Evolutionary conservation across 2,888 invertebrate genomes (phyloP), one percentile per base, ranked within the genome.

Genomic region (Thysanoteuthis rhombus): DNA sequence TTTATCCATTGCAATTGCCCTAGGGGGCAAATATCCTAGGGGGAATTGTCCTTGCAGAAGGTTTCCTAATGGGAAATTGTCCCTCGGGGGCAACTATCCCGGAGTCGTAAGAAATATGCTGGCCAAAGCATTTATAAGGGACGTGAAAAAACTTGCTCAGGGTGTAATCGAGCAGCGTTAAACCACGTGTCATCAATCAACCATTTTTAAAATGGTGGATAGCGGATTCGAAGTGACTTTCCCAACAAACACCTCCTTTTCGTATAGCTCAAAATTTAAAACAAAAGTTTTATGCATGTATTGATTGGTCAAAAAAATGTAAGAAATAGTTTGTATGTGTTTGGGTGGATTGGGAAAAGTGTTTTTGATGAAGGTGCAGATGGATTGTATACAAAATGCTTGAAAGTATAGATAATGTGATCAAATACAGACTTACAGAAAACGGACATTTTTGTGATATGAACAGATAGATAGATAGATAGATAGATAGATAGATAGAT

Each of bases 401-500:
- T 32, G 6, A 2, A 58, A 25, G 58, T 58, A 2, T 58, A 58
- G 5, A 25, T 58, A 25, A 42, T 42, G 42, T 42, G 16, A 12
- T 42, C 16, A 12, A 42, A 16, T 1, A 89, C 3, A 89, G 89
- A 89, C 28, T n/a, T 19, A 19, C 28, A 89, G 89, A 89, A 25
- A 42, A 42, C 42, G 16, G 16, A 42, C 42, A 42, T 42, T n/a
- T n/a, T n/a, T n/a, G n/a, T n/a, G n/a, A 89, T 16, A 89, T 22
- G 25, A 28, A 89, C 3, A 89, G 89, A 89, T 22, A 89, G 89
- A 89, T 22, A 89, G 89, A 89, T 22, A 89, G 89, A 89, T 22
- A 89, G 25, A 89, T 22, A 89, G 89, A 89, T 89, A 89, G 89
- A 89, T 89, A 89, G 89, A 89, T 89, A 89, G 89, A 89, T 89